Base-by-base conservation (phyloP, 2,113 vertebrate species). In the Pogonocichla stellata region DNA sequence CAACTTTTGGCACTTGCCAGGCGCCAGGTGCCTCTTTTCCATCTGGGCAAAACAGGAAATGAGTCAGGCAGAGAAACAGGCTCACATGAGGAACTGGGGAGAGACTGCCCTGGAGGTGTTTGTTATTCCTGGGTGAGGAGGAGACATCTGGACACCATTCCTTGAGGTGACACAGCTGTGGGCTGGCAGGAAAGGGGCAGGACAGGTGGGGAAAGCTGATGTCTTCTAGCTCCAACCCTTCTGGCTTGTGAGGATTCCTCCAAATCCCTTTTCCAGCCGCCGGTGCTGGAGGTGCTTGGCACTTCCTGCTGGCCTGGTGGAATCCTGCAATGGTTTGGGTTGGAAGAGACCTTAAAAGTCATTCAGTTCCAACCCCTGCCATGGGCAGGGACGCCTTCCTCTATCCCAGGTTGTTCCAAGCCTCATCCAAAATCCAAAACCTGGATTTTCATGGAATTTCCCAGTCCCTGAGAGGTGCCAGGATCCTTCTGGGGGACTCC, bases 11-110 rank as follows among this genome's bases (percentile, higher is more conserved):
- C 94, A 50, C 38, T 69, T 28, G 25, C 13, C 0, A 0, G 31
- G 61, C 53, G 31, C 65, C 93, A 94, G 88, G 88, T 90, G 85
- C 67, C 75, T 67, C 70, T 81, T 86, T 72, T 83, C 58, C n/a
- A 0, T 51, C 38, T 20, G 60, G 26, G 61, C 17, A 67, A 91
- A 94, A 58, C 64, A 86, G 93, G 93, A 96, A 69, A 84, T 75
- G 79, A 96, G 67, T 95, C 89, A 92, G 74, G 53, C 58, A 72
- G 10, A 61, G 77, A 4, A 73, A 3, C 9, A 28, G 9, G 3
- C n/a, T 56, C 31, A 9, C 62, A 47, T 2, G 57, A 75, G 78
- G 61, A 48, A 31, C 33, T 10, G 34, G 34, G 43, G 56, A 80
- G 87, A 65, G 57, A 33, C 75, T 0, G 3, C 47, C 51, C 38